Evolutionary conservation across 2,797 vertebrate genomes (phyloP), one percentile per base, ranked within the genome.

Genomic region (Danio jaintianensis): DNA sequence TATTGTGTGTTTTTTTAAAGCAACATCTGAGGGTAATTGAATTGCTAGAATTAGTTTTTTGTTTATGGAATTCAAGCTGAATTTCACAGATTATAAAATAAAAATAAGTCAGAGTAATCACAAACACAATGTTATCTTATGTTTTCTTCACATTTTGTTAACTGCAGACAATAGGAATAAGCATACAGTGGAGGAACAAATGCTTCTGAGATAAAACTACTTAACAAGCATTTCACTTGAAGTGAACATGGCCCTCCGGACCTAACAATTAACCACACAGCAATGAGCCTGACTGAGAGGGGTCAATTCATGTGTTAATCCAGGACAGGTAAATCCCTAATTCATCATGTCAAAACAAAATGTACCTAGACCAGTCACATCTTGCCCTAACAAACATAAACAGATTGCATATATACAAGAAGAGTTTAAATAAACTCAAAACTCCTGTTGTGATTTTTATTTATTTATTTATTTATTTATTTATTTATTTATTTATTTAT

Each of bases 281-380:
- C 47, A 16, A 11, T 55, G 38, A 75, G 45, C 11, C 38, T 71
- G 50, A 52, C 38, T 55, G 50, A 71, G 38, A 73, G 20, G 20
- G 74, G 50, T 67, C 50, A 66, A 42, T 43, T 29, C 50, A 56
- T 47, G 50, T 67, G 75, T 67, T 77, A 55, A 67, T 47, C 40
- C n/a, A 42, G 38, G 13, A 56, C 52, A 67, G 52, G 16, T 36
- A 67, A 67, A 2, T 56, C 75, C 62, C 20, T 29, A 67, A 66
- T 11, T 50, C 8, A 29, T 38, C 40, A 15, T 67, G 48, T 76
- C 15, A 36, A 66, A 56, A n/a, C 43, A 61, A 74, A 61, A 48
- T 18, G 7, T 36, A 47, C 62, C 18, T 77, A 45, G 20, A 67
- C 52, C 74, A 18, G 10, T 47, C 42, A 36, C 15, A 58, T 56